Evolutionary conservation across 2,888 invertebrate species (phyloP).

Genomic region (Mesorhabditis belari): DNA sequence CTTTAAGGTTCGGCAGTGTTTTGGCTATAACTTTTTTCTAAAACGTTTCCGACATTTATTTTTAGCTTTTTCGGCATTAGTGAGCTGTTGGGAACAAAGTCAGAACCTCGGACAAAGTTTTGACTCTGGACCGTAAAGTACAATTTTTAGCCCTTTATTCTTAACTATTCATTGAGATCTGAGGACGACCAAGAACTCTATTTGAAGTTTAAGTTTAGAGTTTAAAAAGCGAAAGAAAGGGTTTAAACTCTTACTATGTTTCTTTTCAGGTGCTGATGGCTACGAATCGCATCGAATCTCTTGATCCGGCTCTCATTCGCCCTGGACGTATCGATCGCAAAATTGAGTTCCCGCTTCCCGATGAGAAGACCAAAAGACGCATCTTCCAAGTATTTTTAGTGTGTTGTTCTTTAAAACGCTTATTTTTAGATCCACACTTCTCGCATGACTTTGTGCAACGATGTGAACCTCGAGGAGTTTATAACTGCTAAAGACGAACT

Average conservation of each 20-base stretch:
- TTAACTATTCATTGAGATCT: no score
- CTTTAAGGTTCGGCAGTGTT: no score
- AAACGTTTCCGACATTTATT: no score
- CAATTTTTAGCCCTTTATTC: no score
- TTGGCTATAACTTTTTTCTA: no score
- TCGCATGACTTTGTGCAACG: constrained; percentile 93
- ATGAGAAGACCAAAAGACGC: constrained; percentile 92
- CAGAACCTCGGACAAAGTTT: no score
- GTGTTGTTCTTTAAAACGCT: background rate
- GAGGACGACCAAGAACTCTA: no score
- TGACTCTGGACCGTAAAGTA: no score
- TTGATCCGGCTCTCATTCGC: constrained; percentile 94
- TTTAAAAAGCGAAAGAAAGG: no score
- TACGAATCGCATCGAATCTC: constrained; percentile 92
- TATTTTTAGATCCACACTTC: constrained; percentile 76
- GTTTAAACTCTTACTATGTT: background rate
- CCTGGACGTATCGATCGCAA: constrained; percentile 98
- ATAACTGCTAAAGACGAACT: constrained; percentile 99
- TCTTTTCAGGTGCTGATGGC: constrained; percentile 79
- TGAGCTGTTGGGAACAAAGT: no score
- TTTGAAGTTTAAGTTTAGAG: no score
- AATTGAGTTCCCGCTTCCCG: constrained; percentile 96
- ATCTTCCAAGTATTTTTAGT: constrained; percentile 37
- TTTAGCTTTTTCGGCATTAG: no score
- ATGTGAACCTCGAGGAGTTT: constrained; percentile 91